These are phyloP conservation scores for Esox masquinongy DNA, from an alignment of 2,797 vertebrate species.

Conservation along the genomic window DNA sequence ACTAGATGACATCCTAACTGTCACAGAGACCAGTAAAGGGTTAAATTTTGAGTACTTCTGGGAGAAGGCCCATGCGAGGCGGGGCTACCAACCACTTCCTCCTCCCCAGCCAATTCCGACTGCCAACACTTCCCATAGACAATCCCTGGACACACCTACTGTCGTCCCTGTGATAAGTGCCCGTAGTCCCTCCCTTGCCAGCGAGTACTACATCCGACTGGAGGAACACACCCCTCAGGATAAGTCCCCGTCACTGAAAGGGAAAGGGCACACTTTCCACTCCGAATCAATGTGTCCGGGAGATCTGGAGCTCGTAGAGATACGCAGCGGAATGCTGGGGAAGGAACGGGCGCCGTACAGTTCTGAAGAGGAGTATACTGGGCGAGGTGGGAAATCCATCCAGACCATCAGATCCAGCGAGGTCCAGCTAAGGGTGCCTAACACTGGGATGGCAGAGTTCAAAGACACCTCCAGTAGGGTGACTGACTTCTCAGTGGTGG, in stretches of 20 bases:
- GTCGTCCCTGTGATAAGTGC: conserved; percentile 93
- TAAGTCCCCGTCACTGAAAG: conserved; percentile 74
- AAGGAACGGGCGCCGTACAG: conserved; percentile 69
- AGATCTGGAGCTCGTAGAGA: conserved; percentile 80
- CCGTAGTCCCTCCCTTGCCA: conserved; percentile 90
- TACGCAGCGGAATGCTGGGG: conserved; percentile 70
- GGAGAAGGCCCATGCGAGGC: conserved; percentile 88
- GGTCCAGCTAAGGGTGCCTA: conserved; percentile 73
- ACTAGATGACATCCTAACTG: conserved; percentile 90
- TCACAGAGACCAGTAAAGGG: conserved; percentile 91
- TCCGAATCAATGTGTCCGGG: conserved; percentile 59
- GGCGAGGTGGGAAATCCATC: conserved; percentile 52
- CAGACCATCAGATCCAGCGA: conserved; percentile 76
- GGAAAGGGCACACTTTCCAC: conserved; percentile 55
- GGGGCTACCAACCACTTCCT: conserved; percentile 82
- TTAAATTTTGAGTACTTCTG: conserved; percentile 95
- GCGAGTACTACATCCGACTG: conserved; percentile 91
- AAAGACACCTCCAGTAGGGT: conserved; percentile 74
- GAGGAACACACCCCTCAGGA: conserved; percentile 88
- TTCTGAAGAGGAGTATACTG: conserved; percentile 54
- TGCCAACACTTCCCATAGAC: conserved; percentile 80
- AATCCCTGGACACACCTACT: conserved; percentile 87
- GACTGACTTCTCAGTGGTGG: conserved; percentile 79
- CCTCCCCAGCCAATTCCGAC: conserved; percentile 78
- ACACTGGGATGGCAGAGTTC: conserved; percentile 77